phyloP scores from a whole-genome alignment of 1,140 invertebrate species.

The Platyscapa corneri region DNA sequence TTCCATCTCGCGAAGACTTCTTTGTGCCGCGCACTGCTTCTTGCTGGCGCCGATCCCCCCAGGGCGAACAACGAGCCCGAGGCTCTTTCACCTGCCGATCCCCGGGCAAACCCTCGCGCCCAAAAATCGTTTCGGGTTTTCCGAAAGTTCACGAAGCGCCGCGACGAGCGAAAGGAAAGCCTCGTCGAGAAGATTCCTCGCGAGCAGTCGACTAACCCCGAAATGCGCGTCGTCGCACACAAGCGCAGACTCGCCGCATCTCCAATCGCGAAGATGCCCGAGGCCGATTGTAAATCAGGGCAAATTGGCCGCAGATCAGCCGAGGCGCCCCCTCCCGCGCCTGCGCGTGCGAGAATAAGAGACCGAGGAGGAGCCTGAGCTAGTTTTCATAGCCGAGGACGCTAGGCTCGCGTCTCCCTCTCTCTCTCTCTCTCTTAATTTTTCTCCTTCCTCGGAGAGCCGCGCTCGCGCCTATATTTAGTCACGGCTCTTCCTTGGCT shows the following conservation, averaged over 20 bases:
- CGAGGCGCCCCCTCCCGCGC: too few relatives aligned
- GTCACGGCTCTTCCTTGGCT: neutral
- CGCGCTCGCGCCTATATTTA: too few relatives aligned
- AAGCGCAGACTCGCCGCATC: too few relatives aligned
- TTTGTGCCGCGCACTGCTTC: neutral
- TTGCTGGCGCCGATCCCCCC: too few relatives aligned
- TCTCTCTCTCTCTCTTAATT: too few relatives aligned
- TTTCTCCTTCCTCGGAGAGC: too few relatives aligned
- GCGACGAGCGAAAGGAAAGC: too few relatives aligned
- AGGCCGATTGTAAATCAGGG: neutral
- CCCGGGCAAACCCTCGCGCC: neutral
- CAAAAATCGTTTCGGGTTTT: neutral
- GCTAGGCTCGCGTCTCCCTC: too few relatives aligned
- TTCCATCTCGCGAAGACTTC: constrained; percentile 60
- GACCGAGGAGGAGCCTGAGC: neutral
- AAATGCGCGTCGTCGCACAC: neutral
- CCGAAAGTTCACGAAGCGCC: neutral
- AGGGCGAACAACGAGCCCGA: too few relatives aligned
- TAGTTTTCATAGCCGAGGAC: neutral
- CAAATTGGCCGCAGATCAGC: neutral
- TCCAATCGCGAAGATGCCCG: neutral
- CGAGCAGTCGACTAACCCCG: too few relatives aligned
- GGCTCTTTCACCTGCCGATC: neutral
- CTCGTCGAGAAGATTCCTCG: neutral
- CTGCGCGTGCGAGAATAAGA: neutral